These are phyloP conservation scores for Lasioglossum albipes DNA, from an alignment of 1,140 invertebrate genomes.

Conservation along the genomic window DNA sequence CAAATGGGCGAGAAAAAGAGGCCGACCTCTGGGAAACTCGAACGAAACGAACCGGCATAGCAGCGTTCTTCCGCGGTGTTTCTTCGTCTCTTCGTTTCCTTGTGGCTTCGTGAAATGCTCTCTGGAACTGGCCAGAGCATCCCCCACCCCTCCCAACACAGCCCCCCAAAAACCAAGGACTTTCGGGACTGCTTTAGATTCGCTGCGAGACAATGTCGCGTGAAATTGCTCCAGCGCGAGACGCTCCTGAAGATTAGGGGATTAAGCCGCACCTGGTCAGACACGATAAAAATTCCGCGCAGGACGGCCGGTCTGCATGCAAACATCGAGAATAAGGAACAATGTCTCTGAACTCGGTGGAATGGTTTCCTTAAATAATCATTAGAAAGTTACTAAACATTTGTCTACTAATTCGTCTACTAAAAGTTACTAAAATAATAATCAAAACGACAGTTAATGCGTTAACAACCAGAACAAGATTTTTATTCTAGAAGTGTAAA, in stretches of 20 bases:
- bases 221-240: neutral
- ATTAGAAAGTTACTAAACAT: no score
- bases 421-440: no score
- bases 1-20: neutral
- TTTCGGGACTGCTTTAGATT: neutral
- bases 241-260: neutral
- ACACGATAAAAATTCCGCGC: neutral
- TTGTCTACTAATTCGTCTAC: no score
- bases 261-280: neutral
- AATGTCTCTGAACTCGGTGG: no score
- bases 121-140: no score
- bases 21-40: neutral
- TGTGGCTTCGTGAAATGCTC: neutral
- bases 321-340: no score
- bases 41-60: constrained; percentile 3
- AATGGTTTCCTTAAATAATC: no score
- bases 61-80: neutral
- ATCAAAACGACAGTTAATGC: no score
- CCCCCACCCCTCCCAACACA: no score
- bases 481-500: no score
- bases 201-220: neutral
- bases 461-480: no score
- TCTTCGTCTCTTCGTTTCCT: neutral
- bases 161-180: no score
- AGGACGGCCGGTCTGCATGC: neutral